These are phyloP conservation scores for Cyaniris semiargus DNA, from an alignment of 2,888 invertebrate genomes.

Conservation along the genomic window DNA sequence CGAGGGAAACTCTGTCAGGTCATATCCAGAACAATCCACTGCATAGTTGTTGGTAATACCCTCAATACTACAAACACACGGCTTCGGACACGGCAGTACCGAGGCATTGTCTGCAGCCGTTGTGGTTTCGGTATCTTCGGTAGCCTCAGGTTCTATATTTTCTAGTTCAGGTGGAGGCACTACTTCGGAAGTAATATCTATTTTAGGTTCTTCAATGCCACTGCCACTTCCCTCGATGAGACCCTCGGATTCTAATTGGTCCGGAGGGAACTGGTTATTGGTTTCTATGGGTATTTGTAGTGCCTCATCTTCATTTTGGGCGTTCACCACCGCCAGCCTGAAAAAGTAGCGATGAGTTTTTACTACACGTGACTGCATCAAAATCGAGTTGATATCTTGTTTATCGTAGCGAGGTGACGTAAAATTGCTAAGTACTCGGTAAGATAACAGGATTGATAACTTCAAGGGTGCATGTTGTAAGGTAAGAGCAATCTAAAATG, in stretches of 20 bases:
- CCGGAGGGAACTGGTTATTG: slow-evolving; percentile 70
- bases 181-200: slow-evolving; percentile 47
- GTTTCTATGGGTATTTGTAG: slow-evolving; percentile 63
- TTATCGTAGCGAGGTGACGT: slow-evolving; percentile 68
- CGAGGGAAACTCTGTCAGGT: slow-evolving; percentile 72
- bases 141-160: slow-evolving; percentile 50
- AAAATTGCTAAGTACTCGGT: slow-evolving; percentile 59
- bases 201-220: slow-evolving; percentile 52
- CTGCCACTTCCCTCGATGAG: slow-evolving; percentile 59
- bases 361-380: slow-evolving; percentile 60
- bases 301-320: slow-evolving; percentile 59
- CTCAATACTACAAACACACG: slow-evolving; percentile 65
- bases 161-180: slow-evolving; percentile 51
- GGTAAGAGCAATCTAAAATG: slow-evolving; percentile 36
- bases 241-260: slow-evolving; percentile 54
- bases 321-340: slow-evolving; percentile 51
- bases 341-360: slow-evolving; percentile 40
- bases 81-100: slow-evolving; percentile 53
- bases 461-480: slow-evolving; percentile 58
- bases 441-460: slow-evolving; percentile 70
- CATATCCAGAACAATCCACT: slow-evolving; percentile 74
- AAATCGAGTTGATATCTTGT: slow-evolving; percentile 51
- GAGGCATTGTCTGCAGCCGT: slow-evolving; percentile 43
- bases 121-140: slow-evolving; percentile 45
- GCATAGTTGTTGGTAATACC: slow-evolving; percentile 56